phyloP scores from a whole-genome alignment of 2,888 invertebrate genomes.

The Agrochola litura region DNA sequence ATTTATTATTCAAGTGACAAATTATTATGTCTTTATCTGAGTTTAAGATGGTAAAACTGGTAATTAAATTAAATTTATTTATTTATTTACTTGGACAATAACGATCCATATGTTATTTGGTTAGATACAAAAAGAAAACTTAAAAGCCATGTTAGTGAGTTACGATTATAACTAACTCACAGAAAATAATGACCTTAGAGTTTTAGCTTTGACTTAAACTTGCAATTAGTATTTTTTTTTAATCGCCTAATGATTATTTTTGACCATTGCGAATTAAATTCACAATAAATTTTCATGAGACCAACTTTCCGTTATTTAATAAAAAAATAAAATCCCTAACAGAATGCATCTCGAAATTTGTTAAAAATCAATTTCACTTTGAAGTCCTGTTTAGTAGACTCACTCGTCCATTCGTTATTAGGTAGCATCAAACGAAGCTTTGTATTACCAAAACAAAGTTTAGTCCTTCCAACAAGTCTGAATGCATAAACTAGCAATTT shows the following conservation, averaged over 20 bases:
- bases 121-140: too few relatives aligned
- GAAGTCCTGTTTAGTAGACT: constrained; percentile 11
- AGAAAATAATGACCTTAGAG: neutral
- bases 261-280: neutral
- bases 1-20: constrained; percentile 1
- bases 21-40: too few relatives aligned
- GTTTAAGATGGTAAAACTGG: neutral
- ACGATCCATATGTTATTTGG: too few relatives aligned
- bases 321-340: neutral
- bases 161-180: too few relatives aligned
- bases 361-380: constrained; percentile 10
- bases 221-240: too few relatives aligned
- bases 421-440: constrained; percentile 6
- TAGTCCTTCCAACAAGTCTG: constrained; percentile 22
- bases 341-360: neutral
- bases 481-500: constrained; percentile 27
- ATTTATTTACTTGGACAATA: too few relatives aligned
- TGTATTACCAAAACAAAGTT: constrained; percentile 28
- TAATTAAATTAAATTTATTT: too few relatives aligned
- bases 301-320: neutral
- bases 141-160: too few relatives aligned
- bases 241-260: neutral
- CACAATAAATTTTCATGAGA: neutral
- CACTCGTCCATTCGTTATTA: constrained; percentile 2
- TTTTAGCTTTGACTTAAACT: neutral